Percentiles rank a stretch among this genome's conserved stretches.
Conservation (phyloP, 1,140 invertebrate genomes). For the Solenopsis invicta region DNA sequence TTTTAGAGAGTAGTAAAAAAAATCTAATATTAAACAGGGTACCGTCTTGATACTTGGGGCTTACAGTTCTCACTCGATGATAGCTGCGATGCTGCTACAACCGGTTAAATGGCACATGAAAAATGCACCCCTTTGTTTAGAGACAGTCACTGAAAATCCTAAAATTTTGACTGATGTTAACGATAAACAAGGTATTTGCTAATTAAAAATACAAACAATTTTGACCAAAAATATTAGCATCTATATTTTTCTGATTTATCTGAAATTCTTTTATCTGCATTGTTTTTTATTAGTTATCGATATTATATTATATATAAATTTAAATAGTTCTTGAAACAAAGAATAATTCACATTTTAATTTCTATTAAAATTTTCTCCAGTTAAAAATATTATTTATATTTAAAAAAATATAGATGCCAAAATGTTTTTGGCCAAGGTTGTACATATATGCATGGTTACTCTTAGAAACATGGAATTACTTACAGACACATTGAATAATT, state of each 20-base stretch:
- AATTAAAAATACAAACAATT: not conserved
- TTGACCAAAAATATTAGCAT: too few relatives aligned
- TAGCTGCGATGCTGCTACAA: conserved; percentile 88
- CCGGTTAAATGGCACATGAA: conserved; percentile 89
- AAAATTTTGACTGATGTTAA: not conserved
- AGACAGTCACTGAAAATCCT: not conserved
- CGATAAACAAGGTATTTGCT: conserved; percentile 24
- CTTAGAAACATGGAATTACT: not conserved
- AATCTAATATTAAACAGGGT: conserved; percentile 75
- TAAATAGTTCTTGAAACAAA: too few relatives aligned
- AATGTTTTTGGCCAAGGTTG: too few relatives aligned
- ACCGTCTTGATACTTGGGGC: conserved; percentile 88
- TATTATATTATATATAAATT: too few relatives aligned
- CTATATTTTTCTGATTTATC: too few relatives aligned
- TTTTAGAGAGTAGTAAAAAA: too few relatives aligned
- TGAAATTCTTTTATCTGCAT: too few relatives aligned
- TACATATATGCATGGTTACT: not conserved
- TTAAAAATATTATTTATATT: too few relatives aligned
- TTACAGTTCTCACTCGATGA: conserved; percentile 88
- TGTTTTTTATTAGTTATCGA: too few relatives aligned
- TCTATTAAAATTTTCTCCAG: too few relatives aligned
- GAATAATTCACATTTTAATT: too few relatives aligned
- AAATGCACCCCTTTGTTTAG: not conserved
- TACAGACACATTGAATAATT: conserved; percentile 3
- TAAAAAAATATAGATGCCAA: too few relatives aligned